Evolutionary conservation across 2,113 vertebrate genomes (phyloP).

Genomic region (Colossoma macropomum): DNA sequence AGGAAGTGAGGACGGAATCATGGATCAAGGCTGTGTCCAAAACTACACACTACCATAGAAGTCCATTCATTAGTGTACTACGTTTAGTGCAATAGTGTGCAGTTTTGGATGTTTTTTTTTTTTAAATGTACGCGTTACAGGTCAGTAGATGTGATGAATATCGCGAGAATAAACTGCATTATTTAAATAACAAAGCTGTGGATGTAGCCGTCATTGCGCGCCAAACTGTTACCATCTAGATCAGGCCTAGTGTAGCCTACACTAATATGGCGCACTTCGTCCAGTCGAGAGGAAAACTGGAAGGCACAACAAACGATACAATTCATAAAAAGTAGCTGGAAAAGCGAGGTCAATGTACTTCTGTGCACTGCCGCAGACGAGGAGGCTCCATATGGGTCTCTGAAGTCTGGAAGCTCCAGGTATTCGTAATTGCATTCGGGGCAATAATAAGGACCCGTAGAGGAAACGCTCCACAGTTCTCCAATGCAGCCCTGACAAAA

Average conservation of each 20-base stretch:
- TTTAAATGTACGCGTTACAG: neutral
- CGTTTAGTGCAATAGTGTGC: no score
- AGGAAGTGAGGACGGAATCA: neutral
- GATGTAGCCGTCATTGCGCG: neutral
- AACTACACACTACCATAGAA: no score
- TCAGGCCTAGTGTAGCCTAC: no score
- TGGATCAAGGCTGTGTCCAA: no score
- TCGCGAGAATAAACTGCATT: neutral
- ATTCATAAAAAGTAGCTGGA: neutral
- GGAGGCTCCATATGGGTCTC: neutral
- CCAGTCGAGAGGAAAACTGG: neutral
- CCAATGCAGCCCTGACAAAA: constrained; percentile 75
- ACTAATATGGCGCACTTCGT: no score
- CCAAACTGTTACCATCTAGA: neutral
- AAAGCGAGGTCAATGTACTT: constrained; percentile 11
- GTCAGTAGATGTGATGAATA: neutral
- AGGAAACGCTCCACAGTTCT: constrained; percentile 71
- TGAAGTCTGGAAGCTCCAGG: constrained; percentile 62
- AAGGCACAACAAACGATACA: neutral
- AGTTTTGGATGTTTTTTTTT: no score
- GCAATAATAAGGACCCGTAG: constrained; percentile 71
- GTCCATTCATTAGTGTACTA: no score
- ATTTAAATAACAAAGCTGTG: neutral
- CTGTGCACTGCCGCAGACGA: neutral
- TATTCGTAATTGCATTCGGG: constrained; percentile 72